Evolutionary conservation across 2,797 vertebrate species (phyloP), one percentile per base, ranked within the genome.

Genomic region (Pristis pectinata): DNA sequence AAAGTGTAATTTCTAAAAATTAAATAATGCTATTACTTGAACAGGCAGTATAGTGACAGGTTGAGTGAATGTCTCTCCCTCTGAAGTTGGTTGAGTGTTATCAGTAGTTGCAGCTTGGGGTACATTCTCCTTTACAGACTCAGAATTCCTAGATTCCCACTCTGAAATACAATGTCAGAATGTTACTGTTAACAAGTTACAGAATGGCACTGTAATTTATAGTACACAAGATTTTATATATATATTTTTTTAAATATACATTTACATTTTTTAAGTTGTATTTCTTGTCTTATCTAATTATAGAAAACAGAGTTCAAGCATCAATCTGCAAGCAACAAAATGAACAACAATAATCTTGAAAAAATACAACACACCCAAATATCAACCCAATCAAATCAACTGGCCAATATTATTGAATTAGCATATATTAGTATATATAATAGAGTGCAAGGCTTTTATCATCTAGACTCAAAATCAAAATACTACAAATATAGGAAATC

Each of bases 141-240:
- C 99, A 19, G 97, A 96, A 85, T 96, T 98, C 96, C 98, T 98
- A 30, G 98, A 97, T 96, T 99, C 98, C 99, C 99, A 99, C 95
- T 99, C 99, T 99, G 97, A 76, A 96, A 95, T 94, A 95, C 95
- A 95, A 95, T 22, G 95, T 67, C 72, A n/a, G 27, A 49, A 76
- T 53, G 70, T 53, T 94, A 74, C 30, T 74, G 13, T 56, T 76
- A 49, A 74, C 27, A 72, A 53, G 17, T 74, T 93, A 74, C 24
- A 74, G 92, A 49, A 44, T 19, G 49, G 34, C 44, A 27, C 17
- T 94, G 27, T 5, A 93, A 93, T 93, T 93, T 22, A 93, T 44
- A 41, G 3, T 49, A 70, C 15, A 56, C 5, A 93, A 49, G 2
- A 74, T 24, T 49, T 67, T 44, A 44, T 61, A 17, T 74, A 74